Evolutionary conservation across 2,888 invertebrate species (phyloP), one percentile per base, ranked within the genome.

Genomic region (Cryptus viduatorius): DNA sequence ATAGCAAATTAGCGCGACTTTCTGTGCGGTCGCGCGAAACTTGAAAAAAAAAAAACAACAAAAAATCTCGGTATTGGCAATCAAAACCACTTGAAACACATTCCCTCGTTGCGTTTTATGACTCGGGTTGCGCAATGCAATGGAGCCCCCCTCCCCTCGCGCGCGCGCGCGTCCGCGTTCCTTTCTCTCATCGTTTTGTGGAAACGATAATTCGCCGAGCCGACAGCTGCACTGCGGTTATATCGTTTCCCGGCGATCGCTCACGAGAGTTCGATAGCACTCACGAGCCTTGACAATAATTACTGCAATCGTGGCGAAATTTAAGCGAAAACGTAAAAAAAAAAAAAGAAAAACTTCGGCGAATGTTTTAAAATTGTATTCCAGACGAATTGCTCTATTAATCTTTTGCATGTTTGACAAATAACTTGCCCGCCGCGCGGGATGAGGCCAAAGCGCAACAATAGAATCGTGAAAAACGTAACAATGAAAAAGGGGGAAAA

Each of bases 1-100:
- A 89, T 87, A 85, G 83, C 85, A 84, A 86, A 79, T 75, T 86
- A 61, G 65, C 53, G 31, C 46, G 75, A 64, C 53, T 14, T 24
- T 48, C 67, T 56, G 29, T 56, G 72, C 37, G 56, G 44, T 42
- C 31, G 29, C 68, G 19, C 46, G 77, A 78, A 78, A 31, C 48
- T 69, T 48, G 5, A 67, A 37, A 4, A 37, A 37, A 24, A 24
- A 24, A 24, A 24, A 24, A 24, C 1, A 24, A 10, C 10, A 53
- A 7, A 19, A 48, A 78, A 69, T 48, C 37, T 29, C 48, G 16
- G 4, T 24, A 7, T n/a, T 53, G 10, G 24, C 14, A 71, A 73
- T 59, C n/a, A 16, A 71, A 50, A 53, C 53, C 37, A 59, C 19
- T 59, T 64, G n/a, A 37, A 16, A 19, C 14, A 19, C 37, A 29